These are phyloP conservation scores for Chloroceryle inda DNA, from an alignment of 2,797 vertebrate species.

Conservation along the genomic window DNA sequence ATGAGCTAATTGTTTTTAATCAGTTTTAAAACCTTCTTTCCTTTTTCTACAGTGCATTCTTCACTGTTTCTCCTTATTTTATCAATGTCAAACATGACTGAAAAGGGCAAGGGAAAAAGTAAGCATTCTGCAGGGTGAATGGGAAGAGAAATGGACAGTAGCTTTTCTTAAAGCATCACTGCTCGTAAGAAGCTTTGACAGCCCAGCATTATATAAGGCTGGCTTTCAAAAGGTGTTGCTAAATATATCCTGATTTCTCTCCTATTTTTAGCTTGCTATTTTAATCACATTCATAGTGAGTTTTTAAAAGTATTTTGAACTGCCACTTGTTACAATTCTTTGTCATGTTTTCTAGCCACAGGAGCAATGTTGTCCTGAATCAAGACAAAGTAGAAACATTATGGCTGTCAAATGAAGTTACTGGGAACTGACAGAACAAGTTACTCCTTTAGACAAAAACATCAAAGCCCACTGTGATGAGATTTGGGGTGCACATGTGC, in stretches of 20 bases:
- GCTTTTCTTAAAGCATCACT: conserved; percentile 39
- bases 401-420: conserved; percentile 53
- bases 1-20: neutral
- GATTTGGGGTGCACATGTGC: neutral
- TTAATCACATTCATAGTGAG: neutral
- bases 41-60: neutral
- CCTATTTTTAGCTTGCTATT: neutral
- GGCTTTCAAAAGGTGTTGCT: neutral
- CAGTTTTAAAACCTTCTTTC: neutral
- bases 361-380: conserved; percentile 50
- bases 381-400: conserved; percentile 56
- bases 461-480: neutral
- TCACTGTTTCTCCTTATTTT: conserved; percentile 1
- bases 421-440: conserved; percentile 13
- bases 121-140: conserved; percentile 6
- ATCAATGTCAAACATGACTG: neutral
- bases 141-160: neutral
- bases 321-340: conserved; percentile 8
- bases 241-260: conserved; percentile 16
- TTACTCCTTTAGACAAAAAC: conserved; percentile 14
- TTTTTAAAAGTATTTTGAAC: conserved; percentile 24
- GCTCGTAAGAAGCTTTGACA: conserved; percentile 1
- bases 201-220: neutral
- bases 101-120: conserved; percentile 28
- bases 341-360: conserved; percentile 25